Conservation (phyloP, 2,888 invertebrate genomes). For the Ennomos fuscantarius region DNA sequence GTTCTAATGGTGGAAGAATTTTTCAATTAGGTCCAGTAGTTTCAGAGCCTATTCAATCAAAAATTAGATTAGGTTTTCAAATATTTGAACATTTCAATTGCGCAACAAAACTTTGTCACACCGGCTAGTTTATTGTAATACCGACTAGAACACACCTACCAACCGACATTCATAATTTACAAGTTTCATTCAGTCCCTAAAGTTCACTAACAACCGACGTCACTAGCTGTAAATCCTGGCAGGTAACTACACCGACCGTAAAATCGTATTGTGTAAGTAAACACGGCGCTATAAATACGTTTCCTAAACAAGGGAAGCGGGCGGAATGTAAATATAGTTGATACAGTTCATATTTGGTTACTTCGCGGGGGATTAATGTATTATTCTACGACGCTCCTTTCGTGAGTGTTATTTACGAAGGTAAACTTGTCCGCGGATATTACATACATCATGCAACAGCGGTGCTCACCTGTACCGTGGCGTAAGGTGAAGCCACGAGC, state of each 20-base stretch:
- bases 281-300: constrained; percentile 33
- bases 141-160: constrained; percentile 5
- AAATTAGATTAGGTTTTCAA: no score
- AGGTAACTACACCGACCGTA: constrained; percentile 36
- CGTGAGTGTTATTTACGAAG: constrained; percentile 11
- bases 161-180: constrained; percentile 28
- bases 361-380: constrained; percentile 18
- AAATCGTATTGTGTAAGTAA: constrained; percentile 39
- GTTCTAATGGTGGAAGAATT: no score
- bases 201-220: constrained; percentile 29
- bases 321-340: constrained; percentile 34
- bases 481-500: constrained; percentile 3
- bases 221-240: constrained; percentile 27
- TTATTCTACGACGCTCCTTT: constrained; percentile 15
- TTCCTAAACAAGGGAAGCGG: constrained; percentile 18
- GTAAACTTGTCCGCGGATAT: constrained; percentile 18
- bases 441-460: constrained; percentile 31
- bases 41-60: no score
- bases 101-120: constrained; percentile 4
- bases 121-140: constrained; percentile 10
- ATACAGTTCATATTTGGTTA: constrained; percentile 22
- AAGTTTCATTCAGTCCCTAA: constrained; percentile 35
- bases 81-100: no score
- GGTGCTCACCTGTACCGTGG: constrained; percentile 7
- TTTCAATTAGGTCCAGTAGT: no score